Conservation (phyloP, 2,888 invertebrate species). For the Callyntrura sp. region DNA sequence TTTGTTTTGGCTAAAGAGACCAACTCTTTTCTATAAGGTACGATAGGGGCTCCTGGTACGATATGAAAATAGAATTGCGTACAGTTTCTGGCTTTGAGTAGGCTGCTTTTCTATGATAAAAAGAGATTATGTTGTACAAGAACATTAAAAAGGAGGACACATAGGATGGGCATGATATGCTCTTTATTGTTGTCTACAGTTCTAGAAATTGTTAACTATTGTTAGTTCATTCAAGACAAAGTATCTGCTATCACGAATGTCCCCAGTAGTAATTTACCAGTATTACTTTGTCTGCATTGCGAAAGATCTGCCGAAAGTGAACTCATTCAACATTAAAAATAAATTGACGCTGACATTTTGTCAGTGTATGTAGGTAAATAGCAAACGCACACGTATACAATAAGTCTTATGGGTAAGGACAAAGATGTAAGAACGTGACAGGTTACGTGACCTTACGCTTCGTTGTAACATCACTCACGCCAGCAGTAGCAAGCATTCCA, state of each 20-base stretch:
- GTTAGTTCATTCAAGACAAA: background rate
- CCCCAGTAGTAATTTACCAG: conserved; percentile 7
- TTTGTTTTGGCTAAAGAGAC: background rate
- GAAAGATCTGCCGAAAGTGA: background rate
- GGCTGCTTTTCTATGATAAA: too few species aligned
- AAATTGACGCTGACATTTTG: background rate
- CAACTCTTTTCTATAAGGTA: background rate
- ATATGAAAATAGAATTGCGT: conserved; percentile 20
- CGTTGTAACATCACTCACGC: background rate
- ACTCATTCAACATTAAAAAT: conserved; percentile 10
- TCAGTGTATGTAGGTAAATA: background rate
- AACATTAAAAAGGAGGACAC: too few species aligned
- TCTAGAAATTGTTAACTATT: conserved; percentile 1
- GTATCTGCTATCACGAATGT: conserved; percentile 13
- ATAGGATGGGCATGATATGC: background rate
- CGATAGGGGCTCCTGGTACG: too few species aligned
- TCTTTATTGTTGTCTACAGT: conserved; percentile 10
- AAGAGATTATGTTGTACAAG: too few species aligned
- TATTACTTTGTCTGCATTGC: conserved; percentile 9
- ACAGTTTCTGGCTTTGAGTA: background rate
- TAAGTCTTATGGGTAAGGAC: background rate
- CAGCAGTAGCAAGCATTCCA: background rate
- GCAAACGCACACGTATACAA: background rate
- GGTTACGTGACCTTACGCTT: conserved; percentile 15
- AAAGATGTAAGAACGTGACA: background rate